phyloP scores from a whole-genome alignment of 1,140 invertebrate species.

The silkworm (Bombyx mori) region ASM3026992v2 NC_085113.1:10347001-10347500 shows the following conservation, averaged over 20 bases:
- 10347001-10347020: slow-evolving; percentile 35
- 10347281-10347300: slow-evolving; percentile 45
- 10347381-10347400: slow-evolving; percentile 39
- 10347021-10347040: slow-evolving; percentile 41
- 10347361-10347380: slow-evolving; percentile 26
- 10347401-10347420: slow-evolving; percentile 46
- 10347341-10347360: slow-evolving; percentile 28
- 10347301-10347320: slow-evolving; percentile 43
- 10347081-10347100: slow-evolving; percentile 42
- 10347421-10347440: slow-evolving; percentile 36
- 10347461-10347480: slow-evolving; percentile 37
- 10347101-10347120: slow-evolving; percentile 46
- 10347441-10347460: slow-evolving; percentile 32
- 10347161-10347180: slow-evolving; percentile 36
- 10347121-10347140: slow-evolving; percentile 45
- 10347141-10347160: slow-evolving; percentile 44
- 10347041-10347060: slow-evolving; percentile 51
- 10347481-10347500: slow-evolving; percentile 49
- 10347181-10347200: slow-evolving; percentile 39
- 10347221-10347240: slow-evolving; percentile 16
- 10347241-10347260: slow-evolving; percentile 35
- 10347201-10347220: slow-evolving; percentile 26
- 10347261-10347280: slow-evolving; percentile 46
- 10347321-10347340: slow-evolving; percentile 40
- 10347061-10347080: slow-evolving; percentile 34